Base-by-base conservation (phyloP, 1,140 invertebrate species). In the Diprion similis region DNA sequence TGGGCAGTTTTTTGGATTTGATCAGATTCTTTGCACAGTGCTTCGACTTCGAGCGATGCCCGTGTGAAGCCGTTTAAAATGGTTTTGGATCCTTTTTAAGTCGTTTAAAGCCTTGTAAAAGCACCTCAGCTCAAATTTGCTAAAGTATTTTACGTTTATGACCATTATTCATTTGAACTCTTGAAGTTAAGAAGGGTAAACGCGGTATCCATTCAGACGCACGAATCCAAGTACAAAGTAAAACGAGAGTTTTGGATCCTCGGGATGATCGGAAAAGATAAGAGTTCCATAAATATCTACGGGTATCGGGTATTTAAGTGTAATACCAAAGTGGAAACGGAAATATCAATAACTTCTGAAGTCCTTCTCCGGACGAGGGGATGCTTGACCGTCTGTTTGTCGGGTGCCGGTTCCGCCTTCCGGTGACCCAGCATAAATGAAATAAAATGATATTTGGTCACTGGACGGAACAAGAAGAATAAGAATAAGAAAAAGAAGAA, bases 391-490 rank as follows among this genome's bases (percentile, higher is more conserved):
- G 47, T 70, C 47, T 65, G 59, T 65, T 59, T 24, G 67, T n/a
- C 47, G 24, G 71, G 68, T 69, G 66, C 59, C 2, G 51, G 46
- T 37, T 68, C 71, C 68, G 51, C 70, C 67, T 66, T 71, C 24
- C 9, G 9, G 66, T 66, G 18, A 37, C 70, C 24, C 48, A 46
- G 47, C 79, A 87, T 87, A 87, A 87, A 87, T 87, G 86, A 88
- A 87, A 88, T 87, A 87, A 87, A 88, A 87, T 88, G 86, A 87
- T 87, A 88, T 88, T 87, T 85, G 70, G 75, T 77, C 80, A 86
- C 87, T 87, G 24, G 24, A 59, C 51, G 51, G 11, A 8, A 17
- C 4, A 59, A 59, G 51, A 17, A 17, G n/a, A 59, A 8, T 17
- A 17, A 17, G 51, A 59, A 51, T 10, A 51, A 51, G 10, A 15